Base-by-base conservation (phyloP, 2,888 invertebrate genomes). In the Heliconius ethilla region DNA sequence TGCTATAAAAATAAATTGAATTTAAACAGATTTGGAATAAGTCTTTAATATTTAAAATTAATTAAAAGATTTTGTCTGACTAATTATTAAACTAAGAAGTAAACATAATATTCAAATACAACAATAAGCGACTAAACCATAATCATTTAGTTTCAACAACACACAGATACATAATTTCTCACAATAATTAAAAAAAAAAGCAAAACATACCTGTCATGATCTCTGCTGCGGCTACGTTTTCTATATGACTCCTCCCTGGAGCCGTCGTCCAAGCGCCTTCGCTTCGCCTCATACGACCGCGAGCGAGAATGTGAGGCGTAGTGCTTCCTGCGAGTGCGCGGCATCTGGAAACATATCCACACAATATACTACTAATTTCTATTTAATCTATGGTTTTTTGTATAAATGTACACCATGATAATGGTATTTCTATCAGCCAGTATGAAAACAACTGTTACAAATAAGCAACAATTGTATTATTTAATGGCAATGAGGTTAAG, bases 261-360 rank as follows among this genome's bases (percentile, higher is more conserved):
- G 10, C 90, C 92, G 40, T 94, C 94, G 82, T 97, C 97, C 70
- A 97, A 94, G 83, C 97, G 96, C 83, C 97, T 95, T 82, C 97
- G 95, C 90, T 97, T 97, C 81, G 96, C 95, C 85, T 96, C 96
- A 84, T 95, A 94, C 18, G 95, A 95, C 66, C 95, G 92, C 1
- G 95, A 95, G 79, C 95, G 90, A 74, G 96, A 95, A 82, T 94
- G 96, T 62, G 95, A 96, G 74, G 96, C 96, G 88, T 97, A 96
- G 90, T 97, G 97, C 94, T 97, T 96, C 95, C 97, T 96, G 86
- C 97, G 96, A 83, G 96, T 96, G 86, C 97, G 96, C 88, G 97
- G 97, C 97, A 97, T 97, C 97, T 97, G 94, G 77, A 90, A 91
- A 55, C 15, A 74, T 63, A 74, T 25, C 25, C 11, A n/a, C 27